A percentile compares a stretch with the other conserved stretches of the same genome.
Evolutionary conservation across 2,888 invertebrate genomes (phyloP).

Genomic region (Zhuqinia jingwanae): DNA sequence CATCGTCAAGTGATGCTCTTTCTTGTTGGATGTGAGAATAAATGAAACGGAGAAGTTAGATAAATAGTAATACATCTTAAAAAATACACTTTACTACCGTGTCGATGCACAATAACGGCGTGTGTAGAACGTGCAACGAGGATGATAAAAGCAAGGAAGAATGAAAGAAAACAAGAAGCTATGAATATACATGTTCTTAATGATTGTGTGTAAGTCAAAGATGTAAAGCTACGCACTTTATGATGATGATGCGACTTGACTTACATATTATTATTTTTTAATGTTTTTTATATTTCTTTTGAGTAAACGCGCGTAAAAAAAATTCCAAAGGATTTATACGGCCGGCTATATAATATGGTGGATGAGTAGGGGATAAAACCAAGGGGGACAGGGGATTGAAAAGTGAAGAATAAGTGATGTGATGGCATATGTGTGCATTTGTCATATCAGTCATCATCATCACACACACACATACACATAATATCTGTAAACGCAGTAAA

Average conservation of each 20-base stretch:
- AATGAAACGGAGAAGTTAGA: constrained; percentile 68
- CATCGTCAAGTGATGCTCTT: background rate
- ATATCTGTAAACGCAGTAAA: background rate
- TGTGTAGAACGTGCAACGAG: constrained; percentile 36
- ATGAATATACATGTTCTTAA: too few relatives aligned
- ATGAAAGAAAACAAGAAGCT: too few relatives aligned
- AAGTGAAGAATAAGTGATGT: constrained; percentile 4
- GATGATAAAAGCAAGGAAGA: constrained; percentile 12
- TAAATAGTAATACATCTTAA: constrained; percentile 34
- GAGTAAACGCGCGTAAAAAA: too few relatives aligned
- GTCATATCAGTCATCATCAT: too few relatives aligned
- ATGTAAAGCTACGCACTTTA: too few relatives aligned
- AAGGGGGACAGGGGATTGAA: constrained; percentile 34
- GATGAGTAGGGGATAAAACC: too few relatives aligned
- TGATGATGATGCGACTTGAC: too few relatives aligned
- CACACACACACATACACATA: background rate
- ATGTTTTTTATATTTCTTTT: too few relatives aligned
- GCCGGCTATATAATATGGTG: too few relatives aligned
- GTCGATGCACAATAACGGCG: constrained; percentile 27
- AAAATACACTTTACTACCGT: constrained; percentile 22
- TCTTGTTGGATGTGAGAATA: constrained; percentile 58
- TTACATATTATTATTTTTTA: too few relatives aligned
- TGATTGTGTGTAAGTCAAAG: too few relatives aligned
- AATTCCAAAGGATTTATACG: constrained; percentile 27
- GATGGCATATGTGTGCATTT: constrained; percentile 61